Percentiles rank a stretch among this genome's conserved stretches.
phyloP scores from a whole-genome alignment of 2,888 invertebrate species.

The Lasioglossum villosulum region DNA sequence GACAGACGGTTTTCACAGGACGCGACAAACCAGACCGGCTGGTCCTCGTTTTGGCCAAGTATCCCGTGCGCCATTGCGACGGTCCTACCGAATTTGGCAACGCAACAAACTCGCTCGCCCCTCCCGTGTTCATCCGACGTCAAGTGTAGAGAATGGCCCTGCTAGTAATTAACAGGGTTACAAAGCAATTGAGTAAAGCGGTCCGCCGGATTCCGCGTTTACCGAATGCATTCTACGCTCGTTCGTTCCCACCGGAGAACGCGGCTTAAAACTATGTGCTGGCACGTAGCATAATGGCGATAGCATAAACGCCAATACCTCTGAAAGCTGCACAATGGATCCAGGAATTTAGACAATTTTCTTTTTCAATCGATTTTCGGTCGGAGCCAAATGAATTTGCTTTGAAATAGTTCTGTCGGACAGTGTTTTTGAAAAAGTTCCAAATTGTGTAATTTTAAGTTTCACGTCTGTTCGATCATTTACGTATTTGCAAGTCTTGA shows the following conservation, averaged over 20 bases:
- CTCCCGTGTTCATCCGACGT: slow-evolving; percentile 10
- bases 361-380: not conserved
- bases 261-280: slow-evolving; percentile 41
- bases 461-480: no score
- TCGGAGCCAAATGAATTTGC: no score
- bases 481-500: no score
- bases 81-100: slow-evolving; percentile 7
- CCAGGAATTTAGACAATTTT: not conserved
- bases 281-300: not conserved
- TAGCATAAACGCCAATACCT: slow-evolving; percentile 9
- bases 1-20: not conserved
- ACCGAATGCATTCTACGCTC: slow-evolving; percentile 44
- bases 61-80: not conserved
- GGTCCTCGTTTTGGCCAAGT: slow-evolving; percentile 6
- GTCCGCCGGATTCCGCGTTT: slow-evolving; percentile 47
- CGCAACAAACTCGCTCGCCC: not conserved
- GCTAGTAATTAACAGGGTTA: slow-evolving; percentile 47
- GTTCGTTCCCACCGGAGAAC: not conserved
- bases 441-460: no score
- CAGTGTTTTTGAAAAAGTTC: no score
- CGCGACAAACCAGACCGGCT: not conserved
- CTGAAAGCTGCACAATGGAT: not conserved
- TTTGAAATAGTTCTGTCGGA: no score
- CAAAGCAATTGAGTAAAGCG: slow-evolving; percentile 54
- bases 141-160: slow-evolving; percentile 8